phyloP scores from a whole-genome alignment of 2,888 invertebrate species.

The Autographa gamma region DNA sequence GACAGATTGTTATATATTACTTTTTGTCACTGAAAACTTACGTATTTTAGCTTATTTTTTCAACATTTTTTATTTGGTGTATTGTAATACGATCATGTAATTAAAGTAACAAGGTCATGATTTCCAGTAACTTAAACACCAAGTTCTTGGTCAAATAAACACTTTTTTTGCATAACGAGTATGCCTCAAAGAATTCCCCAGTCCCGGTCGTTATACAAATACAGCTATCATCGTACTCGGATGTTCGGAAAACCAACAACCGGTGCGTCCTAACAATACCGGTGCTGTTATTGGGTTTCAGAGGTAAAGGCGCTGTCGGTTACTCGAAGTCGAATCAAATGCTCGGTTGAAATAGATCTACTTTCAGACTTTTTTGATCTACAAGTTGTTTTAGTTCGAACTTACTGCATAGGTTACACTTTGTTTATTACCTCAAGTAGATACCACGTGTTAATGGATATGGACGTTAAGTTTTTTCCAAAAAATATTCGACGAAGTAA shows the following conservation, averaged over 20 bases:
- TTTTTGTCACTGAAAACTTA: too few relatives aligned
- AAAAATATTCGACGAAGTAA: too few relatives aligned
- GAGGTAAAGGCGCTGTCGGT: not conserved
- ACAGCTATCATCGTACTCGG: not conserved
- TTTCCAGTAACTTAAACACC: not conserved
- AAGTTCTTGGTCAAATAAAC: not conserved
- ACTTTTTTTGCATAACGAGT: not conserved
- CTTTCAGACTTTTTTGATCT: not conserved
- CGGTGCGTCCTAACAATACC: constrained; percentile 1
- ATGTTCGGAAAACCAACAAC: constrained; percentile 4
- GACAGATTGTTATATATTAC: too few relatives aligned
- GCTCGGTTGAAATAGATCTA: not conserved
- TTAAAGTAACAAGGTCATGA: not conserved
- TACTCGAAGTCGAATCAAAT: not conserved
- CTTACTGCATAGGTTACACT: too few relatives aligned
- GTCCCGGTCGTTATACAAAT: not conserved
- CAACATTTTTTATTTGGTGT: too few relatives aligned
- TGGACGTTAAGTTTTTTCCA: too few relatives aligned
- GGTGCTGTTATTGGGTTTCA: not conserved
- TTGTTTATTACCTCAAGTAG: too few relatives aligned
- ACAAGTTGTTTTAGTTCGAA: not conserved
- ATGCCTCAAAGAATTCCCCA: not conserved
- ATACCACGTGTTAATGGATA: too few relatives aligned
- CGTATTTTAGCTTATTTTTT: too few relatives aligned
- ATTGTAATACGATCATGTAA: not conserved